These are phyloP conservation scores for Lasius fuliginosus DNA, from an alignment of 2,888 invertebrate genomes.

Conservation along the genomic window DNA sequence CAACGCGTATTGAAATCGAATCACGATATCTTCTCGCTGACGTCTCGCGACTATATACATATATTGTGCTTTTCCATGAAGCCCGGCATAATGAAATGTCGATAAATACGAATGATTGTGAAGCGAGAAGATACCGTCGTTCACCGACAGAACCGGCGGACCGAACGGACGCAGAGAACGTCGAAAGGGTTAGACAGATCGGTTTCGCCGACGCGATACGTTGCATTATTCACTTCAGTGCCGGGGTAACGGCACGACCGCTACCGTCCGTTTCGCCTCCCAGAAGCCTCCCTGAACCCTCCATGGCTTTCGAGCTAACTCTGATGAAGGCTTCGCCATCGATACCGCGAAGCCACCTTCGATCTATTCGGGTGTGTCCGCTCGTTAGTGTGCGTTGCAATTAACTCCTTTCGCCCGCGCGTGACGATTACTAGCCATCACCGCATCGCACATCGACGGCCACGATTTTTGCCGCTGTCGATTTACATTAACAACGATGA, in stretches of 20 bases:
- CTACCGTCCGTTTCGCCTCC: conserved; percentile 51
- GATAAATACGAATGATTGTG: conserved; percentile 48
- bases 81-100: conserved; percentile 34
- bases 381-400: conserved; percentile 78
- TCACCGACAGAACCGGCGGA: not conserved
- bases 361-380: conserved; percentile 61
- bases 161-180: not conserved
- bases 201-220: conserved; percentile 82
- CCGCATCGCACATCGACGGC: not conserved
- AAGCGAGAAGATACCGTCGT: not conserved
- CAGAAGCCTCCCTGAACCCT: conserved; percentile 31
- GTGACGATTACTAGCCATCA: conserved; percentile 7
- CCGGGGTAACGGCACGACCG: conserved; percentile 77
- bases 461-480: conserved; percentile 29
- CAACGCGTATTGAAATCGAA: conserved; percentile 44
- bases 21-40: conserved; percentile 7
- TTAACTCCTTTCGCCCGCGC: conserved; percentile 69
- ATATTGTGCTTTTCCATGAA: conserved; percentile 1
- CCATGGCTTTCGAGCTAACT: conserved; percentile 45
- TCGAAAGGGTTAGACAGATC: conserved; percentile 31
- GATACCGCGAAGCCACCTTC: conserved; percentile 77
- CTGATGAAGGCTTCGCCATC: conserved; percentile 61
- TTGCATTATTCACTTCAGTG: conserved; percentile 84
- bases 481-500: conserved; percentile 8
- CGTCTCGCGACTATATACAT: conserved; percentile 20